A percentile compares a stretch with the other conserved stretches of the same genome.
Evolutionary conservation across 2,888 invertebrate species (phyloP).

Genomic region (Drosophila conformis): DNA sequence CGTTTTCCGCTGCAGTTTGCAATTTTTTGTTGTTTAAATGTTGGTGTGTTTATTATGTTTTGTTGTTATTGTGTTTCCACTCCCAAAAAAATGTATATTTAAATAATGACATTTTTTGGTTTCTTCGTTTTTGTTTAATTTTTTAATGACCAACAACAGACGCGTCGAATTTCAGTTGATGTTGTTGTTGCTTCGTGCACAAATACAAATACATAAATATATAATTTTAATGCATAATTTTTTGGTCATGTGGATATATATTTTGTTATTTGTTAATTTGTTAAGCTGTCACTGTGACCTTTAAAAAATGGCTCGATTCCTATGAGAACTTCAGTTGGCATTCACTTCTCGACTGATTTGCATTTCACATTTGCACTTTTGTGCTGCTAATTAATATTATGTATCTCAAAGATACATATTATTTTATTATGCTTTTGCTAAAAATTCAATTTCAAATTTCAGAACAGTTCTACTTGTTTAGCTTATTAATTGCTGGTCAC

Average conservation of each 20-base stretch:
- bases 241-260: conserved; percentile 27
- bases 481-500: conserved; percentile 71
- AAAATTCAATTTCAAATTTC: neutral
- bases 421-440: neutral
- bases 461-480: conserved; percentile 14
- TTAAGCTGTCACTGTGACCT: conserved; percentile 65
- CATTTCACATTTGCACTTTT: conserved; percentile 61
- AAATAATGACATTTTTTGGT: conserved; percentile 34
- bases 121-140: conserved; percentile 20
- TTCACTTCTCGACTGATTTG: conserved; percentile 59
- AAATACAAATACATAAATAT: neutral
- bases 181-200: conserved; percentile 1
- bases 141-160: conserved; percentile 45
- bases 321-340: conserved; percentile 42
- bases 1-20: conserved; percentile 28
- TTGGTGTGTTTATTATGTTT: conserved; percentile 17
- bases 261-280: conserved; percentile 33
- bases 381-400: conserved; percentile 10
- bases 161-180: conserved; percentile 34
- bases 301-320: conserved; percentile 46
- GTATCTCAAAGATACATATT: conserved; percentile 34
- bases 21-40: conserved; percentile 20
- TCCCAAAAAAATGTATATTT: conserved; percentile 32
- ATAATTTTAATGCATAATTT: neutral
- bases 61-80: conserved; percentile 36